Base-by-base conservation (phyloP, 2,888 invertebrate species). In the Exocentrus adspersus region DNA sequence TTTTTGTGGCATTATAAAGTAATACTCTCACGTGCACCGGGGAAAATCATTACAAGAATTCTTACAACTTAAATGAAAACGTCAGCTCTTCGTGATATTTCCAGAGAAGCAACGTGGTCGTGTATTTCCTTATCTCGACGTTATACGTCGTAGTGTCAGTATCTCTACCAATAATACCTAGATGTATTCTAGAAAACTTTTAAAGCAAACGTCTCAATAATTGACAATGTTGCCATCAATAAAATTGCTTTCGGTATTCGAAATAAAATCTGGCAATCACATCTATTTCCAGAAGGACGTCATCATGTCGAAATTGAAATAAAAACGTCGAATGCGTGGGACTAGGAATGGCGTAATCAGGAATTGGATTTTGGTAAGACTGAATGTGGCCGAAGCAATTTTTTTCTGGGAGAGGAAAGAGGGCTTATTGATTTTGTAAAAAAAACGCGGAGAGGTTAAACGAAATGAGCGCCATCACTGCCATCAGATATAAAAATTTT, bases 261-360 rank as follows among this genome's bases (percentile, higher is more conserved):
- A 43, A 54, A 54, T 54, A 45, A 54, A 54, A 54, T 43, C 28
- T 24, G 21, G 12, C 10, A 28, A 43, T 43, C 24, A 28, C 54
- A 54, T 54, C 54, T 43, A n/a, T n/a, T n/a, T 24, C 43, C 43
- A 19, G 24, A n/a, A n/a, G 16, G 54, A 54, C 24, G 42, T 21
- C 53, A 28, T 21, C 14, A 54, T 43, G 54, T 43, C 17, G 30
- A 54, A 54, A 54, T 54, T 54, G 54, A 54, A 54, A 43, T 54
- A 54, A 54, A 45, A 54, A 42, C 54, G 28, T 28, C 53, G n/a
- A n/a, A n/a, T n/a, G n/a, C 42, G 14, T 43, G 14, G 21, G 20
- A 41, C 17, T 51, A 32, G 17, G 28, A 28, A 1, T 28, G 51
- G 19, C 19, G 41, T 19, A 53, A 56, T 68, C 59, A 53, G 12